Evolutionary conservation across 2,113 vertebrate species (phyloP).

Genomic region (Colinus virginianus): DNA sequence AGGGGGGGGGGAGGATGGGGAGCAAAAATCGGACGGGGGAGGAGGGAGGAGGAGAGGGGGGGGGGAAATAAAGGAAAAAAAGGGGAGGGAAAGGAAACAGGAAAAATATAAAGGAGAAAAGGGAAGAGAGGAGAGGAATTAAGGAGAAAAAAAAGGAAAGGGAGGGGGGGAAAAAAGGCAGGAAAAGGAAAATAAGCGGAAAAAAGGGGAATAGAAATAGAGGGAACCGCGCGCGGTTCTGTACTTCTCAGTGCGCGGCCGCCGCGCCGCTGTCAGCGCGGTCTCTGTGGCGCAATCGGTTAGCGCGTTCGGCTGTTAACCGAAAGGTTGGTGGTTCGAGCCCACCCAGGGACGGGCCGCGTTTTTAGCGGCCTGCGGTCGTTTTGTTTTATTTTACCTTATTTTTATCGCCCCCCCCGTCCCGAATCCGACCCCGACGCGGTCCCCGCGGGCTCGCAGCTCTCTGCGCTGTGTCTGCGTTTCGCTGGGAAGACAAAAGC

Average conservation of each 20-base stretch:
- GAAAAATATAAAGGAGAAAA: neutral
- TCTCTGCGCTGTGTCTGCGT: rapidly evolving
- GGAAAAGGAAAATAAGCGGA: too few species aligned
- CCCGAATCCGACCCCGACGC: neutral
- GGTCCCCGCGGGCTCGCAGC: rapidly evolving
- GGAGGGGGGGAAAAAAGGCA: rapidly evolving
- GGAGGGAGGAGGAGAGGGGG: neutral
- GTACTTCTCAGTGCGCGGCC: too few species aligned
- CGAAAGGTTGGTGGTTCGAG: constrained; percentile 73
- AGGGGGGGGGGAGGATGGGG: neutral
- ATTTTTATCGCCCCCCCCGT: rapidly evolving
- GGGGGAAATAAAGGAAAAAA: neutral
- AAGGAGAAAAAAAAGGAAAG: too few species aligned
- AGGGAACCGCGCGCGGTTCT: too few species aligned
- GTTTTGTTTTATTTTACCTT: too few species aligned
- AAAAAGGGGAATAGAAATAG: too few species aligned
- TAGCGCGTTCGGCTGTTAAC: constrained; percentile 71
- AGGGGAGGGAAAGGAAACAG: neutral
- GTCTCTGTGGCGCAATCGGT: constrained; percentile 67
- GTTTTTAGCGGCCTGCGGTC: too few species aligned
- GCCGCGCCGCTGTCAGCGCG: too few species aligned
- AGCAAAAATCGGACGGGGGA: neutral
- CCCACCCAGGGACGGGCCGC: constrained; percentile 58
- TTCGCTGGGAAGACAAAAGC: neutral
- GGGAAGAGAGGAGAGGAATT: neutral